phyloP scores from a whole-genome alignment of 2,113 vertebrate species.

The Oceanites oceanicus region DNA sequence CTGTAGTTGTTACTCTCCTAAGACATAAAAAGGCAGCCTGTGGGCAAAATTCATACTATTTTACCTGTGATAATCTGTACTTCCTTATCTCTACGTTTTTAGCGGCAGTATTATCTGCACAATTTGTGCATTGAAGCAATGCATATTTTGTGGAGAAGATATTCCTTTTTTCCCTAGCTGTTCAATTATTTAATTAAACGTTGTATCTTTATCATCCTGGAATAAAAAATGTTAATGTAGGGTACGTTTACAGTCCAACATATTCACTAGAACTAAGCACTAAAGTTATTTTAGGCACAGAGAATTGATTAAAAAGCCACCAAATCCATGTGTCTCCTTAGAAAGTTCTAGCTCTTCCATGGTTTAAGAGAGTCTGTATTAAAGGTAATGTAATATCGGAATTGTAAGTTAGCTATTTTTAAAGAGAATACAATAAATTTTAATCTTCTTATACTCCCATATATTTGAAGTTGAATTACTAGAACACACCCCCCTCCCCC shows the following conservation, averaged over 20 bases:
- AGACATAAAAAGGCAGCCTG: background rate
- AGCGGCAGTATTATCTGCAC: background rate
- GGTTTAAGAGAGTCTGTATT: background rate
- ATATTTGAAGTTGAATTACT: background rate
- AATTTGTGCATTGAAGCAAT: background rate
- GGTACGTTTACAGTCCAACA: background rate
- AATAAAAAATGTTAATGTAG: background rate
- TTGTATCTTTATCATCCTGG: background rate
- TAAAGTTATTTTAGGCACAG: background rate
- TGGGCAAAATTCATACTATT: fast-evolving
- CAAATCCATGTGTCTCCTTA: background rate
- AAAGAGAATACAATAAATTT: background rate
- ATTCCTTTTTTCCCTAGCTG: background rate
- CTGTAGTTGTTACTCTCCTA: background rate
- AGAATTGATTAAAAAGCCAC: background rate
- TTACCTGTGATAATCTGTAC: no score
- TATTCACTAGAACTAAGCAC: background rate
- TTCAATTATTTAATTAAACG: background rate
- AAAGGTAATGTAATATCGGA: background rate
- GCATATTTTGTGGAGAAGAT: background rate
- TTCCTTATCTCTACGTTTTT: background rate
- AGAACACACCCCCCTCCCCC: no score
- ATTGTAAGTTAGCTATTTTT: background rate
- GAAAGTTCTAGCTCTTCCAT: background rate
- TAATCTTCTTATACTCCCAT: background rate